Evolutionary conservation across 2,113 vertebrate species (phyloP).

Genomic region (Gnathonemus echidnorhynchus): DNA sequence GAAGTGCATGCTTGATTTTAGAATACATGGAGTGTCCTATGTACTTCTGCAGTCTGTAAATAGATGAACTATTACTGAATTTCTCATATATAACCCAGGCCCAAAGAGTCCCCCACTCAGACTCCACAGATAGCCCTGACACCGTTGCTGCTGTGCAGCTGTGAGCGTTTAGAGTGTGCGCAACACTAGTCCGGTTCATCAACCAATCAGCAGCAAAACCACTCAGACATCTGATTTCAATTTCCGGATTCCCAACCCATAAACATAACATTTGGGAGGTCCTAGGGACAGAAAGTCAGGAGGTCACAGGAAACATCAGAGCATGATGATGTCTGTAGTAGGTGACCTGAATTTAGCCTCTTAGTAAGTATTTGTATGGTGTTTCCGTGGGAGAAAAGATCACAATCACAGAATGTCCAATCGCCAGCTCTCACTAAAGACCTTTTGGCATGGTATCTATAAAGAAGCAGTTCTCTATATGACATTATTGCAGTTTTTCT

Average conservation of each 20-base stretch:
- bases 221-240: not conserved
- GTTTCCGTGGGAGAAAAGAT: not conserved
- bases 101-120: not conserved
- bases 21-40: not conserved
- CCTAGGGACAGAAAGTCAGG: not conserved
- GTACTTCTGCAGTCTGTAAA: not conserved
- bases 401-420: not conserved
- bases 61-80: not conserved
- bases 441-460: not conserved
- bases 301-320: not conserved
- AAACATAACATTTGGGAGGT: not conserved
- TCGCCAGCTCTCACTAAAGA: not conserved
- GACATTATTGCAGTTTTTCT: too few relatives aligned
- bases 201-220: not conserved
- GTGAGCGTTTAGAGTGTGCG: too few relatives aligned
- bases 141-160: not conserved
- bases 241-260: not conserved
- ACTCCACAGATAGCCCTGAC: not conserved
- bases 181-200: not conserved
- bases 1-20: not conserved
- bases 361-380: not conserved
- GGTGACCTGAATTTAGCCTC: not conserved
- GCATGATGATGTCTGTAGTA: not conserved
- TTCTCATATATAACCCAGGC: not conserved
- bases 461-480: not conserved